Conservation (phyloP, 2,888 invertebrate genomes). For the Eustalomyia histrio region DNA sequence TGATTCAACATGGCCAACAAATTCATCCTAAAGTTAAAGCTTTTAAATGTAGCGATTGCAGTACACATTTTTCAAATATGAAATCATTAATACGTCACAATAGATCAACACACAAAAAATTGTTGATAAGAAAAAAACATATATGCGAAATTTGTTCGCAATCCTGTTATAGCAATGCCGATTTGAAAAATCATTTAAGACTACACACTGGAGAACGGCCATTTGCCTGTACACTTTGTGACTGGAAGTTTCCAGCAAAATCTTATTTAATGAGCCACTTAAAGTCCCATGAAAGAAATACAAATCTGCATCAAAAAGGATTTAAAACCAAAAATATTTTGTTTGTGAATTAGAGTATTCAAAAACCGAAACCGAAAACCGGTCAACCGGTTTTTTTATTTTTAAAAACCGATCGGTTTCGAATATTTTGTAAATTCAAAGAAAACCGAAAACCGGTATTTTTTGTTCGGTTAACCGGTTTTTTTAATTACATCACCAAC, state of each 20-base stretch:
- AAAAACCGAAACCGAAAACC: no score
- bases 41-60: conserved; percentile 62
- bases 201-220: not conserved
- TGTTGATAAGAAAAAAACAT: conserved; percentile 25
- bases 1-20: conserved; percentile 53
- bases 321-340: no score
- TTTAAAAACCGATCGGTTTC: no score
- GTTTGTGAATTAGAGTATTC: no score
- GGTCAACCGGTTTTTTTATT: no score
- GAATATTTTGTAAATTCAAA: no score
- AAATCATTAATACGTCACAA: conserved; percentile 64
- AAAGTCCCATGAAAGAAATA: not conserved
- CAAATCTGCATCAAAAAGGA: no score
- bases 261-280: not conserved
- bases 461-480: no score
- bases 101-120: conserved; percentile 45
- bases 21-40: conserved; percentile 64
- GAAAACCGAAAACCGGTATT: no score
- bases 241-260: not conserved
- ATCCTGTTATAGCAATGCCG: not conserved
- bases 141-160: conserved; percentile 52
- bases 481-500: no score
- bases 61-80: conserved; percentile 56
- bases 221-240: not conserved
- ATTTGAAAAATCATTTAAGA: not conserved